A percentile compares a stretch with the other conserved stretches of the same genome.
Evolutionary conservation across 1,140 invertebrate species (phyloP).

Genomic region (Nephila pilipes): DNA sequence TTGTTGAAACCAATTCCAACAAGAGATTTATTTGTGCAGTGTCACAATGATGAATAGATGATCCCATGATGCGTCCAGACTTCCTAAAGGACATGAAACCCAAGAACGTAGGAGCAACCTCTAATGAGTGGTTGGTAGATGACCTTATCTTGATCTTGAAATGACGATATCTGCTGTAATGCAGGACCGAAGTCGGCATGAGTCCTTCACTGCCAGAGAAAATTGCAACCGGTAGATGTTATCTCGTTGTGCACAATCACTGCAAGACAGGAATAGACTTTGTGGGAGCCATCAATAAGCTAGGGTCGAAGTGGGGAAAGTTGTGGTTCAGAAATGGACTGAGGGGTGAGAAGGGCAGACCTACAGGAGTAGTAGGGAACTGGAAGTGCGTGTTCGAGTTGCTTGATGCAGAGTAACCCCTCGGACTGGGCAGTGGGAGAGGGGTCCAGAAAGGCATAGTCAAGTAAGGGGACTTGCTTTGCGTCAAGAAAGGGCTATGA

Average conservation of each 20-base stretch:
- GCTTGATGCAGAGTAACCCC: slow-evolving; percentile 37
- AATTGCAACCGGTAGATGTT: neutral
- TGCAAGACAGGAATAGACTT: slow-evolving; percentile 78
- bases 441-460: slow-evolving; percentile 78
- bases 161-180: no score
- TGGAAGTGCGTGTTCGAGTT: slow-evolving; percentile 78
- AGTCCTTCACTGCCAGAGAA: no score
- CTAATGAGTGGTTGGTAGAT: neutral
- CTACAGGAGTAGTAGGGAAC: slow-evolving; percentile 77
- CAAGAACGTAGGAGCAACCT: neutral
- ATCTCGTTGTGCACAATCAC: neutral
- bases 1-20: neutral
- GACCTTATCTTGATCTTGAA: neutral
- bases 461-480: slow-evolving; percentile 76
- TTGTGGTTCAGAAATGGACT: slow-evolving; percentile 76
- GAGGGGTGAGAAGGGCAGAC: slow-evolving; percentile 73
- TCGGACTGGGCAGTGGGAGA: slow-evolving; percentile 74
- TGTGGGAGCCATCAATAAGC: slow-evolving; percentile 78
- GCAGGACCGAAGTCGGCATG: no score
- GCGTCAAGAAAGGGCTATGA: slow-evolving; percentile 78
- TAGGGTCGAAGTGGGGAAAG: slow-evolving; percentile 79
- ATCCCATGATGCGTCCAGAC: neutral
- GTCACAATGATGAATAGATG: neutral
- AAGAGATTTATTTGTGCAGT: neutral
- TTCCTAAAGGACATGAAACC: neutral